These are phyloP conservation scores for Tinea semifulvella DNA, from an alignment of 2,888 invertebrate genomes.

Conservation along the genomic window DNA sequence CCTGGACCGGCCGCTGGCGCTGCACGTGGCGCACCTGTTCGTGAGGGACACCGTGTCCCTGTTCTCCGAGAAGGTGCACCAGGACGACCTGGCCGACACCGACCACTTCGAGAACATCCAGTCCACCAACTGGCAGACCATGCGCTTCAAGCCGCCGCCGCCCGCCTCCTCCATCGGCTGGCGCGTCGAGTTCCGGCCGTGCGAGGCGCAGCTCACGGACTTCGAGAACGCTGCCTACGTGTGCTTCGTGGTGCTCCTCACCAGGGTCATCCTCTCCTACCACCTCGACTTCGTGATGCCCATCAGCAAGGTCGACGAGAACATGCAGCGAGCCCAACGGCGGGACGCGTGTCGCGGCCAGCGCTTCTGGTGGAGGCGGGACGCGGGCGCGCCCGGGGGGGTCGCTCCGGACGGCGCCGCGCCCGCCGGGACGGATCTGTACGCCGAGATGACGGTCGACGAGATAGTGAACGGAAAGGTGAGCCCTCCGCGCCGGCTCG, in stretches of 20 bases:
- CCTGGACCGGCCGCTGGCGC: conserved; percentile 91
- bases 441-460: conserved; percentile 86
- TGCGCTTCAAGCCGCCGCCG: conserved; percentile 98
- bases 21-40: conserved; percentile 97
- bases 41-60: conserved; percentile 96
- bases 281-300: conserved; percentile 96
- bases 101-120: conserved; percentile 96
- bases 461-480: conserved; percentile 98
- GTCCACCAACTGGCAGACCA: conserved; percentile 99
- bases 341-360: conserved; percentile 84
- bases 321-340: conserved; percentile 95
- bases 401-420: conserved; percentile 41
- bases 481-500: no score
- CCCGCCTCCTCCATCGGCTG: conserved; percentile 97
- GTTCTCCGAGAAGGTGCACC: conserved; percentile 94
- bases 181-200: conserved; percentile 99
- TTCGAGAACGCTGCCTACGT: conserved; percentile 99
- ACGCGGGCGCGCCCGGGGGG: conserved; percentile 61
- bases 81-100: conserved; percentile 91
- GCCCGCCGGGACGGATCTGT: conserved; percentile 43
- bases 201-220: conserved; percentile 97
- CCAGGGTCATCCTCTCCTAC: conserved; percentile 95
- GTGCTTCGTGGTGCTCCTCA: conserved; percentile 96
- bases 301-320: conserved; percentile 97
- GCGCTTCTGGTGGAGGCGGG: conserved; percentile 94